These are phyloP conservation scores for Drosophila murphyi DNA, from an alignment of 1,140 invertebrate genomes.

Conservation along the genomic window DNA sequence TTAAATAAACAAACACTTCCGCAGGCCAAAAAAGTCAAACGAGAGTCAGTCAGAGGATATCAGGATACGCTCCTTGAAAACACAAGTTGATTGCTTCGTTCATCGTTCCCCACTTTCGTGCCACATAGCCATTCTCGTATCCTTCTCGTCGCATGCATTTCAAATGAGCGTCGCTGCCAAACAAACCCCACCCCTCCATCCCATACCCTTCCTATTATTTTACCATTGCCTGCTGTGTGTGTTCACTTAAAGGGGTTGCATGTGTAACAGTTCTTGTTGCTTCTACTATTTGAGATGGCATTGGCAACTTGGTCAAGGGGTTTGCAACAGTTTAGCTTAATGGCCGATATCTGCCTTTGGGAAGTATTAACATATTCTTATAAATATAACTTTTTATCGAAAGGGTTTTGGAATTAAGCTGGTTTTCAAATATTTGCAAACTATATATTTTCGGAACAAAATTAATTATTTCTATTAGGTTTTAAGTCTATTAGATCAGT, in stretches of 20 bases:
- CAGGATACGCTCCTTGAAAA: slow-evolving; percentile 59
- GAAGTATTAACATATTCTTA: too few relatives aligned
- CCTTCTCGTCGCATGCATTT: slow-evolving; percentile 61
- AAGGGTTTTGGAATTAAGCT: too few relatives aligned
- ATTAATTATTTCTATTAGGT: too few relatives aligned
- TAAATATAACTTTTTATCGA: too few relatives aligned
- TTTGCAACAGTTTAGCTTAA: slow-evolving; percentile 36
- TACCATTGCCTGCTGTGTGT: slow-evolving; percentile 27
- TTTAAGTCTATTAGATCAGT: too few relatives aligned
- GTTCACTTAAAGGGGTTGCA: slow-evolving; percentile 54
- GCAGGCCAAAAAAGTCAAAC: slow-evolving; percentile 65
- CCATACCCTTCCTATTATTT: background rate
- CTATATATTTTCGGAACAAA: too few relatives aligned
- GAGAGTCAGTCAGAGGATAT: slow-evolving; percentile 33
- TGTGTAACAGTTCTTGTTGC: slow-evolving; percentile 13
- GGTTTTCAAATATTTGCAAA: too few relatives aligned
- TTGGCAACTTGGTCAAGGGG: slow-evolving; percentile 32
- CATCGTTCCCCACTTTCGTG: slow-evolving; percentile 11
- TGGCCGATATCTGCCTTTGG: background rate
- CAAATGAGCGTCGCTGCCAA: slow-evolving; percentile 60
- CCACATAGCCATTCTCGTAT: slow-evolving; percentile 14
- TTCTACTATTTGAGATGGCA: slow-evolving; percentile 18
- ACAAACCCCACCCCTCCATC: slow-evolving; percentile 22
- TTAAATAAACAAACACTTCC: slow-evolving; percentile 76
- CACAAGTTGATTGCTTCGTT: slow-evolving; percentile 67